Evolutionary conservation across 1,140 invertebrate species (phyloP).

Genomic region (Nylanderia fulva): DNA sequence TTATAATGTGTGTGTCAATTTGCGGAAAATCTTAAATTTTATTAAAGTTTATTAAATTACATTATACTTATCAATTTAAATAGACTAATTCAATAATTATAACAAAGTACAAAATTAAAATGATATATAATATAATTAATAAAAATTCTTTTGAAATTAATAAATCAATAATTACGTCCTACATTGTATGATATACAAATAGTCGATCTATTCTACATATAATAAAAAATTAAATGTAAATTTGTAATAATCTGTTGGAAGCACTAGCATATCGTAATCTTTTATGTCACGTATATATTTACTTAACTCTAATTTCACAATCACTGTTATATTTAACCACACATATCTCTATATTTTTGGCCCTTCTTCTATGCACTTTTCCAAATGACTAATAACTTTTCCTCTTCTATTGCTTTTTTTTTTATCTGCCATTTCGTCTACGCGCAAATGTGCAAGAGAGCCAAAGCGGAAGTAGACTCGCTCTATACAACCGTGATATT

Average conservation of each 20-base stretch:
- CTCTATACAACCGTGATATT: conserved; percentile 61
- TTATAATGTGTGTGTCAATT: no score
- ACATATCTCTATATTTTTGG: background rate
- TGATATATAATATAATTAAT: background rate
- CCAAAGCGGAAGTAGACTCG: conserved; percentile 35
- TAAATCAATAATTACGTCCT: background rate
- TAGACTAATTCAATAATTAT: background rate
- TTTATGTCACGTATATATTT: background rate
- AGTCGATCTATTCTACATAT: background rate
- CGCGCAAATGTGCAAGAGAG: conserved; percentile 14
- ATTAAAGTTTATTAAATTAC: background rate
- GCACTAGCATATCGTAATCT: background rate
- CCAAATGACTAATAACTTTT: conserved; percentile 22
- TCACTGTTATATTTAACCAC: background rate
- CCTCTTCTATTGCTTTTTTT: background rate
- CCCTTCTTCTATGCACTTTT: background rate
- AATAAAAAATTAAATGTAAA: background rate
- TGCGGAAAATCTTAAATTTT: no score
- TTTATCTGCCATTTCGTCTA: background rate
- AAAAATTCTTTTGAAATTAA: background rate
- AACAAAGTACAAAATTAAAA: background rate
- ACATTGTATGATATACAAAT: background rate
- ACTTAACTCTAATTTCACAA: background rate
- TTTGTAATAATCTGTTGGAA: background rate
- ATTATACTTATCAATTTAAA: background rate